phyloP scores from a whole-genome alignment of 2,797 vertebrate genomes.

The Basileuterus tristriatus region DNA sequence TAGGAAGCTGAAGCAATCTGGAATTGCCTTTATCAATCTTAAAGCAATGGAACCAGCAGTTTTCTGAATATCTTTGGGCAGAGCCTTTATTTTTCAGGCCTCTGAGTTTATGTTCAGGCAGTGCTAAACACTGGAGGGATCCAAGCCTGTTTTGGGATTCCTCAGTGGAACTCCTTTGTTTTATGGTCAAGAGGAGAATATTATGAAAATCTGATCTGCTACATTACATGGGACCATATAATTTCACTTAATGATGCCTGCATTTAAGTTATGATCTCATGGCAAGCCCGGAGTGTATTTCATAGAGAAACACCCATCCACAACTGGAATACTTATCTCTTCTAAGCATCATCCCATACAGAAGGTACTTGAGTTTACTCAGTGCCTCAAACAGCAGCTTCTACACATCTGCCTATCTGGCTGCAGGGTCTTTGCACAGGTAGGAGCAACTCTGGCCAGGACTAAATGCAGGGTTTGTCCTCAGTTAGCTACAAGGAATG shows the following conservation, averaged over 20 bases:
- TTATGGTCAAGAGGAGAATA: neutral
- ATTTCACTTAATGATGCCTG: neutral
- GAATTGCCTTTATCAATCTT: neutral
- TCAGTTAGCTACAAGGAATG: neutral
- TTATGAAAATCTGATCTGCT: neutral
- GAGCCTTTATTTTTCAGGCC: neutral
- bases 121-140: neutral
- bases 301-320: neutral
- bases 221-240: neutral
- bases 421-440: neutral
- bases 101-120: neutral
- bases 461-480: neutral
- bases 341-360: neutral
- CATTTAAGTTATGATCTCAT: neutral
- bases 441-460: neutral
- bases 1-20: neutral
- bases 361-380: neutral
- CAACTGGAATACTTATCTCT: neutral
- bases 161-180: neutral
- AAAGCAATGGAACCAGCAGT: neutral
- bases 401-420: neutral
- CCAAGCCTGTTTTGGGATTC: neutral
- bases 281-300: neutral
- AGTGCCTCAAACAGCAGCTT: neutral
- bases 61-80: neutral